phyloP scores from a whole-genome alignment of 2,113 vertebrate genomes.

The Catharus minimus region DNA sequence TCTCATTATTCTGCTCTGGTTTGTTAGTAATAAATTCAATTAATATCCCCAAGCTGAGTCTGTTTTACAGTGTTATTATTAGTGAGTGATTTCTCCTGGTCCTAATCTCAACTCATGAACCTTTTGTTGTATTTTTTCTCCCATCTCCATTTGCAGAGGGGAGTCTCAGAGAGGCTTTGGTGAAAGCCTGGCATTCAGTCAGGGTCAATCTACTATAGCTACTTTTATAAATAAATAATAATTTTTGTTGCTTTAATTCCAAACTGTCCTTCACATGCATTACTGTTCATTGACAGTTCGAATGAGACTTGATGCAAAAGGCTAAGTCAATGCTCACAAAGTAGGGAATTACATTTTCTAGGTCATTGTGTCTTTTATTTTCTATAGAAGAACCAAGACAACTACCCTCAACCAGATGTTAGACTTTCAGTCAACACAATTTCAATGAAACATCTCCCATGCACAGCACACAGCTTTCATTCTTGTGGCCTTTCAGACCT shows the following conservation, averaged over 20 bases:
- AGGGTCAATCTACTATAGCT: neutral
- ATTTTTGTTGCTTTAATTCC: neutral
- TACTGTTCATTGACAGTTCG: neutral
- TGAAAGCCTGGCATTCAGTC: neutral
- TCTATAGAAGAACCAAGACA: neutral
- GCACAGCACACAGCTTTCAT: neutral
- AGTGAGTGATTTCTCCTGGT: neutral
- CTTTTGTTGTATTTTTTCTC: neutral
- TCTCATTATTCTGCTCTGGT: neutral
- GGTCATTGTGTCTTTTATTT: neutral
- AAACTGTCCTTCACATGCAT: neutral
- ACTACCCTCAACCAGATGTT: neutral
- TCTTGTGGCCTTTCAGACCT: neutral
- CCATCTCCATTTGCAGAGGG: neutral
- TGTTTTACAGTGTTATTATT: neutral
- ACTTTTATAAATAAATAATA: neutral
- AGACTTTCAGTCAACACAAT: neutral
- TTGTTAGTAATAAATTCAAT: neutral
- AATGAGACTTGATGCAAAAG: neutral
- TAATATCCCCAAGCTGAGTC: neutral
- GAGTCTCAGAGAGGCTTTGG: neutral
- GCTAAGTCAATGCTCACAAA: neutral
- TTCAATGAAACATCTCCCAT: accelerated
- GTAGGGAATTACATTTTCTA: neutral
- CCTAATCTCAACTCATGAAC: neutral